Evolutionary conservation across 2,888 invertebrate species (phyloP), one percentile per base, ranked within the genome.

Genomic region (Drosophila birchii): DNA sequence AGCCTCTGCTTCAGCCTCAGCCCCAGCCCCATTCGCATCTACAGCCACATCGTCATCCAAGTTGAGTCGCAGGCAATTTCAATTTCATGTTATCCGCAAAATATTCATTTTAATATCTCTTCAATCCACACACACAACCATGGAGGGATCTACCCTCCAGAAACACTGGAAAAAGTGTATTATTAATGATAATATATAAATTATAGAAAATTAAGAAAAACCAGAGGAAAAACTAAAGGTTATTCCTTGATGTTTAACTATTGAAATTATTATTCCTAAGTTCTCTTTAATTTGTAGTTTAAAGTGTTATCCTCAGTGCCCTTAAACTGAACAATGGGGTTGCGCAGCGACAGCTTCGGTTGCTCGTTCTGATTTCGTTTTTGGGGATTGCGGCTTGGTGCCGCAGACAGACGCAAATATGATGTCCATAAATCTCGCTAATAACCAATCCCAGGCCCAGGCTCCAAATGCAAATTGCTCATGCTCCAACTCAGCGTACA

Each of bases 401-500:
- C 34, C 18, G 38, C 66, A 45, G 53, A 29, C 45, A 47, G n/a
- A 29, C 1, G 47, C 47, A 47, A 47, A 47, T 47, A 47, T 47
- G 47, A 47, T 47, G 47, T 47, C 47, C 47, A 47, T 47, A 47
- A 47, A 47, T 47, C 47, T 47, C 12, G 47, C 29, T 91, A 91
- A 92, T 92, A 92, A 91, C 92, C 92, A 92, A 92, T 92, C 92
- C 90, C 90, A 29, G 81, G 82, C 79, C 79, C 78, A 88, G 90
- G 90, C 80, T 90, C 89, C 79, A 90, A 90, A 92, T 92, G 92
- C 92, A 92, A 92, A 92, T 92, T 92, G 91, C 88, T 91, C 90
- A 90, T 91, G 91, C 90, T 79, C 80, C 51, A 29, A 20, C 51
- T 34, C 34, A 2, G 76, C 18, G 0, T 74, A 66, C 75, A 74